Base-by-base conservation (phyloP, 2,888 invertebrate genomes). In the Helicoverpa assulta region DNA sequence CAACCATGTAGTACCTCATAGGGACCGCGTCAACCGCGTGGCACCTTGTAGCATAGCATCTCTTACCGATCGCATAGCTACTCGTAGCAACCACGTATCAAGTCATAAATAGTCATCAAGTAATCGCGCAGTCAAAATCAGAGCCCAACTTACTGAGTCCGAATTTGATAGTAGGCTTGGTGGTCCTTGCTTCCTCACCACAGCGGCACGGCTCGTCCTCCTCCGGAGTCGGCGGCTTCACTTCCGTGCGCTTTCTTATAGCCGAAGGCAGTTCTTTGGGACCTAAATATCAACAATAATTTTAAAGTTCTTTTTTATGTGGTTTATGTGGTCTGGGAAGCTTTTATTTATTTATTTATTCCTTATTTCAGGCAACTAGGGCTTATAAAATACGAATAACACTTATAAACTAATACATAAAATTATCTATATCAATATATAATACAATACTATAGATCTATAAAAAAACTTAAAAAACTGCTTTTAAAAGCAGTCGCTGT, bases 261-360 rank as follows among this genome's bases (percentile, higher is more conserved):
- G 84, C 90, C 0, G 93, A 92, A 0, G 94, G 94, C 6, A 94
- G 76, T 21, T 86, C 87, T n/a, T 75, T 78, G 0, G 90, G 88
- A 79, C 88, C 93, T 92, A 70, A 0, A 2, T 1, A 12, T 1
- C 3, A 55, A 37, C 14, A 19, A 37, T 51, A 52, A 51, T 50
- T 8, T n/a, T 26, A 50, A 2, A 0, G 16, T 43, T 16, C 6
- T 5, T 5, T 40, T 12, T 0, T 40, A 21, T 21, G 21, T 21
- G 21, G 1, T n/a, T n/a, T n/a, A n/a, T n/a, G n/a, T n/a, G n/a
- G 21, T 21, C 21, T 21, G 2, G 21, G 21, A 21, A 21, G 21
- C 21, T 21, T 21, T 21, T 21, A 21, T 21, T 21, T 21, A 21
- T 21, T 21, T 21, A 21, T 21, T 21, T 21, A 21, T 21, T 21